A percentile compares a stretch with the other conserved stretches of the same genome.
Evolutionary conservation across 2,113 vertebrate genomes (phyloP).

Genomic region (Sakesphorus luctuosus): DNA sequence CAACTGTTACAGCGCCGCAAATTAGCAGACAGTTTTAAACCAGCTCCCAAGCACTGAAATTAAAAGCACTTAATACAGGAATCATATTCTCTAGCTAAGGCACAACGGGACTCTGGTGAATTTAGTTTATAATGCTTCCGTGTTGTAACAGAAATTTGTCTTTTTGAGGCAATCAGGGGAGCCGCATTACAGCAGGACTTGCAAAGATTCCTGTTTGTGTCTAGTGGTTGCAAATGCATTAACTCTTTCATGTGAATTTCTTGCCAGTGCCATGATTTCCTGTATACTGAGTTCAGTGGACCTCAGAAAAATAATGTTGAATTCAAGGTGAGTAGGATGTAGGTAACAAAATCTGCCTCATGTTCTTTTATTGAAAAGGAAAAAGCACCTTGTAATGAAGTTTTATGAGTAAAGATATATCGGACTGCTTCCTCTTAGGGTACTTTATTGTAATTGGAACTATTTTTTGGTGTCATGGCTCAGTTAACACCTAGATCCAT

Average conservation of each 20-base stretch:
- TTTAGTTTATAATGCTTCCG: constrained; percentile 64
- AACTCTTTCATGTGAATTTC: constrained; percentile 34
- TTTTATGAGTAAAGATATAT: neutral
- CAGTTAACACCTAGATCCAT: neutral
- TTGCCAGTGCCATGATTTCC: neutral
- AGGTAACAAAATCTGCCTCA: neutral
- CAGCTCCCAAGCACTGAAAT: constrained; percentile 62
- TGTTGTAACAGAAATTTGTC: constrained; percentile 58
- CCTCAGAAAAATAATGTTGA: neutral
- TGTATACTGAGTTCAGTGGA: neutral
- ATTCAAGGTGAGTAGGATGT: neutral
- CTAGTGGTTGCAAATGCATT: neutral
- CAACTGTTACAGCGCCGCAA: neutral
- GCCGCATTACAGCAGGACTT: constrained; percentile 62
- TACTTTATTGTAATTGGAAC: neutral
- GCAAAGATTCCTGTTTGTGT: constrained; percentile 24
- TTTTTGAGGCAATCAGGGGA: constrained; percentile 66
- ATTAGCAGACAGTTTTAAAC: constrained; percentile 55
- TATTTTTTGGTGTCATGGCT: neutral
- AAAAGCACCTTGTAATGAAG: fast-evolving
- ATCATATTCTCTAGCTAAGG: constrained; percentile 62
- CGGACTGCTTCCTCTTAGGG: neutral
- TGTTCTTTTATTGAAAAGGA: neutral
- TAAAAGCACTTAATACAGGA: constrained; percentile 72
- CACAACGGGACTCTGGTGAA: constrained; percentile 59